Conservation (phyloP, 2,888 invertebrate species). For the Priocnemis perturbator region DNA sequence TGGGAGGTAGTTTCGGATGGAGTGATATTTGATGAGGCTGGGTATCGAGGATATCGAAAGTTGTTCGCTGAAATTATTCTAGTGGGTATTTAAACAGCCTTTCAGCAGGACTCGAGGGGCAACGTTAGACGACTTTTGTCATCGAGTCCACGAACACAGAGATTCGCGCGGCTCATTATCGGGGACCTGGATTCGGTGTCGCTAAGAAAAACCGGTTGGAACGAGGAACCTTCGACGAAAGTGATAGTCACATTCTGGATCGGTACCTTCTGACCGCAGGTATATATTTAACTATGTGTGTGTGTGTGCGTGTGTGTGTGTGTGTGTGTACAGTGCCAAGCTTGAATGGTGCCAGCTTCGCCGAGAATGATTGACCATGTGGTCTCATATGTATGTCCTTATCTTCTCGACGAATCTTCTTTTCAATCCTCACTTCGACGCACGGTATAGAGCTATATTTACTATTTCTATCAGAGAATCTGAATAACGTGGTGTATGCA, state of each 20-base stretch:
- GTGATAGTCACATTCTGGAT: constrained; percentile 56
- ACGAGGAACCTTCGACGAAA: constrained; percentile 56
- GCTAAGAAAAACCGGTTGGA: constrained; percentile 46
- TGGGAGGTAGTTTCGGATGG: too few relatives aligned
- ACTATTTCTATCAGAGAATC: too few relatives aligned
- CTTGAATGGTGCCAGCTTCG: neutral
- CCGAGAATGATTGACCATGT: too few relatives aligned
- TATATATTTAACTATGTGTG: neutral
- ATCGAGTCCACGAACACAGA: constrained; percentile 12
- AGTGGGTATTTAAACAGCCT: neutral
- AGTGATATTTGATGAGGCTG: too few relatives aligned
- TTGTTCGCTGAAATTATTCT: neutral
- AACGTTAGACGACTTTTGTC: constrained; percentile 3
- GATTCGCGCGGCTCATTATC: constrained; percentile 37
- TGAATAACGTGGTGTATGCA: too few relatives aligned
- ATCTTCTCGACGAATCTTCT: constrained; percentile 1
- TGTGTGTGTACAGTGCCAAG: constrained; percentile 11
- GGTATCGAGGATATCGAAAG: too few relatives aligned
- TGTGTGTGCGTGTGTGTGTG: constrained; percentile 15
- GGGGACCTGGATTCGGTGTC: constrained; percentile 35
- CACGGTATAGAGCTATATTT: neutral
- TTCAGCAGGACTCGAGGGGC: too few relatives aligned
- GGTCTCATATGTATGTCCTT: too few relatives aligned
- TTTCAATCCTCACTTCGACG: neutral
- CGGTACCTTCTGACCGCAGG: constrained; percentile 26